phyloP scores from a whole-genome alignment of 2,888 invertebrate species.

The Bugula neritina region DNA sequence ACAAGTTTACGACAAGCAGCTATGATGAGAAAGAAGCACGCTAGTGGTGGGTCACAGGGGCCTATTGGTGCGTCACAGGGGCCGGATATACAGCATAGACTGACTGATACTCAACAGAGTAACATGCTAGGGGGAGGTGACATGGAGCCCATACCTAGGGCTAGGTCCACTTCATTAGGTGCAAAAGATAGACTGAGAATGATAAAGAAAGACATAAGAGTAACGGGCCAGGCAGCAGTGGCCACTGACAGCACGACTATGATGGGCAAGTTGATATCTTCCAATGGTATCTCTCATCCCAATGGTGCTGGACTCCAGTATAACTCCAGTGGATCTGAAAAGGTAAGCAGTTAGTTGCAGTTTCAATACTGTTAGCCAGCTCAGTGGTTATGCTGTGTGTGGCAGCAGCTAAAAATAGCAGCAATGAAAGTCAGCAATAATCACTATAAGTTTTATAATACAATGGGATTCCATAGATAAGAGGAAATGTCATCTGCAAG shows the following conservation, averaged over 20 bases:
- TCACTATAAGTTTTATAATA: too few relatives aligned
- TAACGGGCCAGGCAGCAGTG: background rate
- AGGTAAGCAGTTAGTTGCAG: too few relatives aligned
- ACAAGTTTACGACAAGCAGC: constrained; percentile 35
- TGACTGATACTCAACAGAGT: background rate
- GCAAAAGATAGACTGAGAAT: constrained; percentile 16
- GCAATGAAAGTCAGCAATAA: too few relatives aligned
- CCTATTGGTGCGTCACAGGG: background rate
- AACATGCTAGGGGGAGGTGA: background rate
- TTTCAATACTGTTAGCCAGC: too few relatives aligned
- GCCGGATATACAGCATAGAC: background rate
- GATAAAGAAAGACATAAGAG: constrained; percentile 1
- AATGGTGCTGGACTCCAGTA: background rate
- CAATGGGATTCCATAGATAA: too few relatives aligned
- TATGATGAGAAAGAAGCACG: constrained; percentile 17
- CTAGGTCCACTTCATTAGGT: constrained; percentile 15
- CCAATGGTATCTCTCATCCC: background rate
- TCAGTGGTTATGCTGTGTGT: too few relatives aligned
- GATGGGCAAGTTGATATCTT: background rate
- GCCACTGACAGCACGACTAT: constrained; percentile 10
- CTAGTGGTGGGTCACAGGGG: background rate
- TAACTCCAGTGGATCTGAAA: background rate
- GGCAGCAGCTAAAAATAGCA: too few relatives aligned
- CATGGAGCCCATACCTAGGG: background rate
- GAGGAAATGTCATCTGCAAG: too few relatives aligned